Base-by-base conservation (phyloP, 2,113 vertebrate genomes). In the Ramphastos sulfuratus region DNA sequence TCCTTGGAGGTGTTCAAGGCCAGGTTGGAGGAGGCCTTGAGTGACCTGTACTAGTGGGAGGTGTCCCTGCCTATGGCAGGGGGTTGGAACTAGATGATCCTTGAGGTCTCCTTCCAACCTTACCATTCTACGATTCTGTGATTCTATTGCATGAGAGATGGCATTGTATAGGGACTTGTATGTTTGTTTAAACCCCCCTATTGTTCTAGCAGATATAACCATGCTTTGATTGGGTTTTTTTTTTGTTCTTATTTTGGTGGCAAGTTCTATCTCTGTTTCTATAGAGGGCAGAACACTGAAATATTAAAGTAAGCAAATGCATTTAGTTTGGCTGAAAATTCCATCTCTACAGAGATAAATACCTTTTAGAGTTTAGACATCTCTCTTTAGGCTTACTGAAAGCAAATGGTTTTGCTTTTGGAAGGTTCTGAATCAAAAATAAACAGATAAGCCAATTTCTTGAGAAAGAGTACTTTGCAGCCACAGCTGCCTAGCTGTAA, bases 301-400 rank as follows among this genome's bases (percentile, higher is more conserved):
- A 92, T 95, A 94, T 93, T 95, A 95, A 96, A 91, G 91, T 93
- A 71, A 95, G 77, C 7, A 67, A 90, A 89, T 54, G 59, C 69
- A 91, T 95, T 91, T 95, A 91, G 73, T 91, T 95, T 80, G 89
- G 86, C 66, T 82, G 61, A 90, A 92, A 93, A 91, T 94, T 94
- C 85, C 55, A 2, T 75, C 39, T 31, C 55, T 64, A 79, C 64
- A 61, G 66, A 75, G 90, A 93, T 92, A 95, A 92, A 91, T 77
- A 95, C 42, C 28, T 64, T 44, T 82, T 86, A 61, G 27, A 87
- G 65, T 59, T 65, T 60, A 85, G 55, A 80, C 27, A 46, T 69
- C 70, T 90, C 63, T 8, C 7, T 87, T 81, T 78, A 56, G 18
- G 33, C 67, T 88, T 93, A 75, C 30, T 42, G 59, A 59, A 30